Base-by-base conservation (phyloP, 2,113 vertebrate genomes). In the Pantherophis guttatus region DNA sequence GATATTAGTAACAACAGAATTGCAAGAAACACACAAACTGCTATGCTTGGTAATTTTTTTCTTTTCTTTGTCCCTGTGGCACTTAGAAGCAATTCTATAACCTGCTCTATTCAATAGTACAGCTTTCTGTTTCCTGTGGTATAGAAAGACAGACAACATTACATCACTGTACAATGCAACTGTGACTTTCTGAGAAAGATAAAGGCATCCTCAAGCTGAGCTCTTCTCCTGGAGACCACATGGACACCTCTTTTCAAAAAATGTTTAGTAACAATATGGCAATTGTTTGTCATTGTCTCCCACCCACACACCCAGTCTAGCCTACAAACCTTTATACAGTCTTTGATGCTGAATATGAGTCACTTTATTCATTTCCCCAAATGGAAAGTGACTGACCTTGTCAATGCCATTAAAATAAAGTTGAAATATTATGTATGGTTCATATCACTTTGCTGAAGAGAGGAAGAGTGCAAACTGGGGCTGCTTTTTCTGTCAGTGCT, bases 381-480 rank as follows among this genome's bases (percentile, higher is more conserved):
- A 33, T 24, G 5, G 57, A 24, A 58, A 3, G 4, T 81, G 48
- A 44, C 44, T 33, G 0, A 88, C 1, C 0, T 15, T 94, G 91
- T 44, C 12, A 24, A 91, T 91, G 26, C 54, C 89, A 3, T 54
- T 59, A 48, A 89, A 86, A 81, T 10, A 9, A 93, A 89, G 12
- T 15, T 15, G 91, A 70, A 87, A 91, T 29, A 55, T 33, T 86
- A 17, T 90, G 90, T 70, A 55, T 85, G 5, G 5, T n/a, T 10
- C n/a, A 93, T 90, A 95, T 93, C 21, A 50, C 23, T 12, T 15
- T 15, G 39, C 58, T 91, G 75, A 19, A 6, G 93, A 93, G 91
- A 89, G 26, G 87, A 50, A 0, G 5, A 65, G 5, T 24, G 21
- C 70, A 89, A 50, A 19, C 39, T 88, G 39, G 2, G 81, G 87